Base-by-base conservation (phyloP, 1,140 invertebrate genomes). In the Zaprionus gabonicus region DNA sequence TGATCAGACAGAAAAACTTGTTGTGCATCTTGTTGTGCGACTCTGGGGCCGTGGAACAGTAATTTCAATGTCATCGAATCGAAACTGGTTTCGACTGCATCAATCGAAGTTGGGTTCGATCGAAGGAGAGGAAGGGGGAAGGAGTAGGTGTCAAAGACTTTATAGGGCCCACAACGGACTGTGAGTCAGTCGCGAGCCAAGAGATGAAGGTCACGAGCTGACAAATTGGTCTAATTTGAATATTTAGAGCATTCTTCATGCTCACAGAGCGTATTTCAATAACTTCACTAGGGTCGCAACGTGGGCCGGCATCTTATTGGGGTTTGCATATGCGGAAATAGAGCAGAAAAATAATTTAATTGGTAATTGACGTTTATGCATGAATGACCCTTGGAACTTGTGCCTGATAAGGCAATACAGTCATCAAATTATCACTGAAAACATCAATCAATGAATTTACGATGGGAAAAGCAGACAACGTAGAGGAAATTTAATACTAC, bases 161-260 rank as follows among this genome's bases (percentile, higher is more conserved):
- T 13, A 27, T 20, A 53, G 60, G 67, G 46, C 31, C 66, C 38
- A 63, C 58, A 51, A 49, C 57, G 41, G 34, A 49, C 67, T 51
- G 53, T 85, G 82, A 81, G 38, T 85, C 82, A 84, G 63, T 36
- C 53, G n/a, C 25, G 38, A 46, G 36, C 17, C 62, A 63, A 44
- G 10, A 34, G 41, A 34, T 71, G 80, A 86, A 87, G 83, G 82
- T 76, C 72, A 60, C 81, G 68, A 72, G 12, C 69, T 73, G 76
- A 86, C 83, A 82, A 87, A 86, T 87, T 86, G 76, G 60, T 63
- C 66, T 82, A 62, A 86, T 86, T 86, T 86, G 38, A 73, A 82
- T 87, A 87, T 85, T 71, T 82, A 51, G 81, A 85, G 78, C 51
- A 70, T 41, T 41, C 15, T 63, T 64, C 34, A 44, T 41, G 46